These are phyloP conservation scores for Heliconius ismenius DNA, from an alignment of 2,888 invertebrate genomes.

Conservation along the genomic window DNA sequence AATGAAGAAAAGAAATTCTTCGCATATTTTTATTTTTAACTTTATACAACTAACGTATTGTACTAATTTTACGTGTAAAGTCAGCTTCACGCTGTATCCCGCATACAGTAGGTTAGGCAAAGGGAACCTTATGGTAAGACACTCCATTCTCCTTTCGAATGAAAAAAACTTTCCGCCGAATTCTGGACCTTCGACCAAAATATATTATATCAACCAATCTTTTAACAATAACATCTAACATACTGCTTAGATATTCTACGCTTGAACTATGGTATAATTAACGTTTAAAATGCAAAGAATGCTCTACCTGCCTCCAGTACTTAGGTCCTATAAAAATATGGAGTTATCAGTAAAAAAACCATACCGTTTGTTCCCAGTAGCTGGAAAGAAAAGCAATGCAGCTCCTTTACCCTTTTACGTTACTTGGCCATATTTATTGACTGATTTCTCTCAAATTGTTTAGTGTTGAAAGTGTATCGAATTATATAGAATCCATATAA, in stretches of 20 bases:
- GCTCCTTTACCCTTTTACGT: slow-evolving; percentile 29
- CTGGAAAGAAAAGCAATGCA: slow-evolving; percentile 24
- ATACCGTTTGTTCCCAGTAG: slow-evolving; percentile 14
- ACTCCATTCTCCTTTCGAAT: too few species aligned
- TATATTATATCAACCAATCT: too few species aligned
- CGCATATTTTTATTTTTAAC: too few species aligned
- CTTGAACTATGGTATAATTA: not conserved
- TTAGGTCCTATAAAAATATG: slow-evolving; percentile 26
- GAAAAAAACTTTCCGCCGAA: too few species aligned
- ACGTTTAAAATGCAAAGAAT: slow-evolving; percentile 12
- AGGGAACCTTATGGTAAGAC: too few species aligned
- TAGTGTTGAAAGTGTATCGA: slow-evolving; percentile 40
- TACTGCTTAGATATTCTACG: not conserved
- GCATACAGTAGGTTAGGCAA: too few species aligned
- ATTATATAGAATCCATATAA: slow-evolving; percentile 21
- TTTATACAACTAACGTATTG: too few species aligned
- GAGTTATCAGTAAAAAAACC: slow-evolving; percentile 5
- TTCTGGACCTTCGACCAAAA: too few species aligned
- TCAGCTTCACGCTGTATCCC: too few species aligned
- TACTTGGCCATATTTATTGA: slow-evolving; percentile 20
- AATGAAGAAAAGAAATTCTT: not conserved
- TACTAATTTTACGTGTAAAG: not conserved
- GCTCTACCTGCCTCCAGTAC: slow-evolving; percentile 16
- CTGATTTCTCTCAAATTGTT: slow-evolving; percentile 34
- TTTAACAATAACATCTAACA: not conserved